Evolutionary conservation across 1,140 invertebrate genomes (phyloP).

Genomic region (Cyclargus thomasi): DNA sequence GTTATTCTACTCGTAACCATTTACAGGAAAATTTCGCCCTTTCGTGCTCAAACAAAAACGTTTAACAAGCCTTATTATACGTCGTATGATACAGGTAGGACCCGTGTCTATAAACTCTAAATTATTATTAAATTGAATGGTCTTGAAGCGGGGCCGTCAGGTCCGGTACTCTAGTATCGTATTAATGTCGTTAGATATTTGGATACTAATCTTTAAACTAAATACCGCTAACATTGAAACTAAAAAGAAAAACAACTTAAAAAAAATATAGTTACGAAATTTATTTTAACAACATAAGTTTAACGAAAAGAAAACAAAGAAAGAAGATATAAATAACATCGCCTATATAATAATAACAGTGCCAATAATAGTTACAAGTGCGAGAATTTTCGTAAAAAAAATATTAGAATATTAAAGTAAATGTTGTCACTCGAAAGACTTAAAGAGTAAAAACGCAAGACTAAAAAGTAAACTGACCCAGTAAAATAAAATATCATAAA

Average conservation of each 20-base stretch:
- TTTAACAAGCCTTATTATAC: conserved; percentile 11
- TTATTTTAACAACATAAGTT: conserved; percentile 60
- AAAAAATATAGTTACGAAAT: conserved; percentile 59
- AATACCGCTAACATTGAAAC: not conserved
- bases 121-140: conserved; percentile 6
- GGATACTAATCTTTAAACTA: not conserved
- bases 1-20: not conserved
- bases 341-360: conserved; percentile 68
- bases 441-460: conserved; percentile 47
- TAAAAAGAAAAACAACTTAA: conserved; percentile 51
- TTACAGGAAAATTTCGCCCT: conserved; percentile 1
- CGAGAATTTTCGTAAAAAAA: conserved; percentile 14
- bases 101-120: conserved; percentile 7
- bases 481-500: conserved; percentile 66
- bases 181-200: conserved; percentile 5
- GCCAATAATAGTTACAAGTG: conserved; percentile 45
- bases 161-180: not conserved
- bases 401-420: conserved; percentile 18
- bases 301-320: conserved; percentile 52
- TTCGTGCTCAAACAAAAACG: conserved; percentile 9
- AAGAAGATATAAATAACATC: conserved; percentile 67
- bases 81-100: conserved; percentile 1
- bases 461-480: conserved; percentile 55
- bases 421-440: conserved; percentile 23
- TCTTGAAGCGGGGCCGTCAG: not conserved